These are phyloP conservation scores for Rousettus leschenaultii DNA, from an alignment of 2,113 vertebrate species.

Conservation along the genomic window DNA sequence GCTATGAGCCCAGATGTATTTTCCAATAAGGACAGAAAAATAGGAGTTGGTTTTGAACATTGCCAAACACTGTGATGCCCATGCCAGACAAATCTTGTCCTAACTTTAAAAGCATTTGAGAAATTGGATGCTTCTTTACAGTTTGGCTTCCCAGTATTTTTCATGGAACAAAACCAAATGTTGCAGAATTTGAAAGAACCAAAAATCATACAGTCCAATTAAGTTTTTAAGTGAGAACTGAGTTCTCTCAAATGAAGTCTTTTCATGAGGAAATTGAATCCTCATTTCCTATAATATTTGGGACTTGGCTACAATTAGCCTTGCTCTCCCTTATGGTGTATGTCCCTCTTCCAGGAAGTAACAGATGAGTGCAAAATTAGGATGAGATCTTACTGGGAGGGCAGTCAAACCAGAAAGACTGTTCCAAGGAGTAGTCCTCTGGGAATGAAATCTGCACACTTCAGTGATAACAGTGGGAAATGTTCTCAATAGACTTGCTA, in stretches of 20 bases:
- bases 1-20: slow-evolving; percentile 29
- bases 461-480: slow-evolving; percentile 65
- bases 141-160: background rate
- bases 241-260: slow-evolving; percentile 30
- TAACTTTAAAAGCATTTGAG: slow-evolving; percentile 33
- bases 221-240: background rate
- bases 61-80: background rate
- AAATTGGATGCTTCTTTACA: background rate
- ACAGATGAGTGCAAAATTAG: slow-evolving; percentile 37
- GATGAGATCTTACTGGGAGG: background rate
- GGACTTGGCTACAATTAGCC: background rate
- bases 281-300: slow-evolving; percentile 9
- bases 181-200: slow-evolving; percentile 36
- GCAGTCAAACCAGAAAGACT: background rate
- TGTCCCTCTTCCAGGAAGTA: background rate
- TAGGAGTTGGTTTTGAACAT: background rate
- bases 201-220: slow-evolving; percentile 28
- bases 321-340: slow-evolving; percentile 41
- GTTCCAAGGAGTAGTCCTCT: background rate
- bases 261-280: slow-evolving; percentile 15
- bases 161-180: background rate
- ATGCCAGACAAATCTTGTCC: slow-evolving; percentile 24
- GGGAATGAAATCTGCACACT: slow-evolving; percentile 63
- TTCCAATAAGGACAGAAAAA: slow-evolving; percentile 37
- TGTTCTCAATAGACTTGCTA: slow-evolving; percentile 72